Percentiles rank a stretch among this genome's conserved stretches.
These are phyloP conservation scores for Cryptoprocta ferox DNA, from an alignment of 2,797 vertebrate species.

Conservation along the genomic window DNA sequence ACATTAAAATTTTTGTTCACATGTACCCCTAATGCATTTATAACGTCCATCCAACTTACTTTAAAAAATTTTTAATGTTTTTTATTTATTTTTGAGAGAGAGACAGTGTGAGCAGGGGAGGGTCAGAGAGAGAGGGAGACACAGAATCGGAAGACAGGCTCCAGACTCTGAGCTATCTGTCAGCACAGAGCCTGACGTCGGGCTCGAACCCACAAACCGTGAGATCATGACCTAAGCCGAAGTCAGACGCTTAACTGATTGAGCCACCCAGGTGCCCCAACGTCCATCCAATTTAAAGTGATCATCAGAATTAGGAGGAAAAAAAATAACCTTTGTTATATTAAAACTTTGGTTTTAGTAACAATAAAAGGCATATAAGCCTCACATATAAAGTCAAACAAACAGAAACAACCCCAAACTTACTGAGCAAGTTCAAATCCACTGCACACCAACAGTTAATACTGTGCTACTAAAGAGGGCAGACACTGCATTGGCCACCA, in stretches of 20 bases:
- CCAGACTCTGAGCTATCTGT: too few species aligned
- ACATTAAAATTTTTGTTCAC: constrained; percentile 51
- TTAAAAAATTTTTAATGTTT: too few species aligned
- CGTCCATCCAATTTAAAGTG: constrained; percentile 42
- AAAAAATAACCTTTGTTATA: constrained; percentile 36
- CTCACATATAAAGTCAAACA: constrained; percentile 51
- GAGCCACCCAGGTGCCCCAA: too few species aligned
- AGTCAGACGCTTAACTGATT: too few species aligned
- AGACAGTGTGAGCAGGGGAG: too few species aligned
- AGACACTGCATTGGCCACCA: neutral
- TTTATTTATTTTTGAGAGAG: too few species aligned
- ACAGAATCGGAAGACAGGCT: too few species aligned
- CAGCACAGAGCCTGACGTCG: too few species aligned
- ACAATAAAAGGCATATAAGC: constrained; percentile 24
- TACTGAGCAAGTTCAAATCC: constrained; percentile 65
- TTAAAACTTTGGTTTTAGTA: constrained; percentile 8
- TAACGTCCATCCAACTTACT: constrained; percentile 35
- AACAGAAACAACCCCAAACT: constrained; percentile 55
- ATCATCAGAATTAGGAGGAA: constrained; percentile 29
- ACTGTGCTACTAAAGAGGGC: neutral
- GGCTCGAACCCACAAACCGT: too few species aligned
- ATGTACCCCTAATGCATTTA: constrained; percentile 4
- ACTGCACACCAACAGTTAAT: constrained; percentile 32
- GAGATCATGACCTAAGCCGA: too few species aligned
- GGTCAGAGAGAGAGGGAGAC: too few species aligned